Conservation (phyloP, 2,113 vertebrate species). For the Lonchura striata region DNA sequence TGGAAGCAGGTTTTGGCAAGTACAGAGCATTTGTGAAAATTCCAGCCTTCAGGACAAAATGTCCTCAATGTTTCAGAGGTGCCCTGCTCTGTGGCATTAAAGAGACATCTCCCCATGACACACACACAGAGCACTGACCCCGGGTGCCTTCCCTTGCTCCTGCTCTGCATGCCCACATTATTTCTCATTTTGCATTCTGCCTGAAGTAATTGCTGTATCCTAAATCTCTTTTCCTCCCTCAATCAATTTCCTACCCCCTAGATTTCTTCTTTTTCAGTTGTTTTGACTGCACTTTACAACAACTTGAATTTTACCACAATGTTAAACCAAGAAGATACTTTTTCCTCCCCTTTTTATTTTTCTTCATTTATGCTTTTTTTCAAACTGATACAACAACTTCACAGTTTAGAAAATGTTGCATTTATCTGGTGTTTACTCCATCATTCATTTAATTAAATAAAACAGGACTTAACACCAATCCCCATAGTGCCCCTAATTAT, state of each 20-base stretch:
- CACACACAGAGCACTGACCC: background rate
- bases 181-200: background rate
- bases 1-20: slow-evolving; percentile 4
- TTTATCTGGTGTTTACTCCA: background rate
- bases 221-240: background rate
- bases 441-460: background rate
- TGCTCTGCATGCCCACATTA: background rate
- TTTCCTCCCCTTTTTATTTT: background rate
- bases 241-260: background rate
- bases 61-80: background rate
- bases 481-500: background rate
- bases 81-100: background rate
- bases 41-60: background rate
- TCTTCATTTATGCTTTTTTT: background rate
- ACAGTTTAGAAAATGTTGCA: background rate
- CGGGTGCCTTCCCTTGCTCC: background rate
- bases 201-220: background rate
- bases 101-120: background rate
- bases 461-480: background rate
- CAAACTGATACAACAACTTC: background rate
- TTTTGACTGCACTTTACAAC: background rate
- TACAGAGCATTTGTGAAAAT: background rate
- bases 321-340: background rate
- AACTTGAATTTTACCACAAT: background rate
- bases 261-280: background rate